These are phyloP conservation scores for Gymnoscopelus braueri DNA, from an alignment of 2,797 vertebrate genomes.

Conservation along the genomic window DNA sequence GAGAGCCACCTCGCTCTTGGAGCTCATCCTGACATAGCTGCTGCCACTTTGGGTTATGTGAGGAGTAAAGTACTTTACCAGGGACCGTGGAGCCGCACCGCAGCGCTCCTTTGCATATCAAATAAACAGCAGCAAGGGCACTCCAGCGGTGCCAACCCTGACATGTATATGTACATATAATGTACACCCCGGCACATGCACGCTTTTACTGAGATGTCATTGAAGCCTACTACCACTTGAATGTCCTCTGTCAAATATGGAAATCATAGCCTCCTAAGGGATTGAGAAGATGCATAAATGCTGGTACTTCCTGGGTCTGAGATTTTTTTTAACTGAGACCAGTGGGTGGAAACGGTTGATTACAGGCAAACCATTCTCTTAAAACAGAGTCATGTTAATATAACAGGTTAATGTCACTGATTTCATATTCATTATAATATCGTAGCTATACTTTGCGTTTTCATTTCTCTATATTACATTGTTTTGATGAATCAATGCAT, in stretches of 20 bases:
- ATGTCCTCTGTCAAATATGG: slow-evolving; percentile 9
- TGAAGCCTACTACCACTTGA: slow-evolving; percentile 33
- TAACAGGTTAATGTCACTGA: slow-evolving; percentile 41
- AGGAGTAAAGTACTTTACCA: slow-evolving; percentile 83
- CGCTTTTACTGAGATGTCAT: slow-evolving; percentile 58
- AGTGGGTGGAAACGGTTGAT: slow-evolving; percentile 42
- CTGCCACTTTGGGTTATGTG: slow-evolving; percentile 86
- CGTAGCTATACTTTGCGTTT: slow-evolving; percentile 33
- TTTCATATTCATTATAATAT: slow-evolving; percentile 48
- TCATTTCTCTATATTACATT: slow-evolving; percentile 52
- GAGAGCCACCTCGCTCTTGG: slow-evolving; percentile 78
- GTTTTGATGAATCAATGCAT: slow-evolving; percentile 52
- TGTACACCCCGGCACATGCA: slow-evolving; percentile 48
- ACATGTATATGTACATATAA: slow-evolving; percentile 56
- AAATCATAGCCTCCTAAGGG: too few species aligned
- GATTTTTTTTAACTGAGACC: slow-evolving; percentile 42
- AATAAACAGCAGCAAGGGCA: slow-evolving; percentile 74
- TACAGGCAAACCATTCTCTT: slow-evolving; percentile 53
- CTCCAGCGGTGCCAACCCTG: slow-evolving; percentile 71
- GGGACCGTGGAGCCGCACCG: slow-evolving; percentile 75
- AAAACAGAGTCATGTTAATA: neutral
- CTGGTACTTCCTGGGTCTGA: slow-evolving; percentile 55
- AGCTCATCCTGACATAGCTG: slow-evolving; percentile 76
- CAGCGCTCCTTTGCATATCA: slow-evolving; percentile 84
- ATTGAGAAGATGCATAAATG: slow-evolving; percentile 37